Conservation (phyloP, 2,888 invertebrate species). For the Pristionchus maxplancki region DNA sequence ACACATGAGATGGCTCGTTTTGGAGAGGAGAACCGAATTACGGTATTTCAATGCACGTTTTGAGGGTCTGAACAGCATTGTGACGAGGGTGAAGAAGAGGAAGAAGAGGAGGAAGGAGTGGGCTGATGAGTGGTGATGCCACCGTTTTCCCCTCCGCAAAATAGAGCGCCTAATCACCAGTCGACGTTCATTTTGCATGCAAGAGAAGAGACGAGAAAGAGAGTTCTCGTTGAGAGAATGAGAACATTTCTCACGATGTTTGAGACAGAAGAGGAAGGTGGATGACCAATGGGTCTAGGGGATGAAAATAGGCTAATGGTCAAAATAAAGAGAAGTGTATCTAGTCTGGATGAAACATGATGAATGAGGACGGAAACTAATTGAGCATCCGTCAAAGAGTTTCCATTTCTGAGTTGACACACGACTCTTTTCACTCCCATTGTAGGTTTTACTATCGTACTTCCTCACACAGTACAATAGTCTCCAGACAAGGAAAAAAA, state of each 20-base stretch:
- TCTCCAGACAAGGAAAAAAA: background rate
- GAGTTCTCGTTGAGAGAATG: background rate
- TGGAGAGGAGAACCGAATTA: background rate
- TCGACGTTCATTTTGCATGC: background rate
- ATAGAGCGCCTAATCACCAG: background rate
- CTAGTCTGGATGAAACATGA: constrained; percentile 2
- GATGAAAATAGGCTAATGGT: background rate
- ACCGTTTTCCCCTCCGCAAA: background rate
- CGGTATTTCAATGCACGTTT: background rate
- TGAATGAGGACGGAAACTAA: background rate
- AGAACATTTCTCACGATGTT: background rate
- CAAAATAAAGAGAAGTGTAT: background rate
- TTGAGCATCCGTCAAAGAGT: background rate
- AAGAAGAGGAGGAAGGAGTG: background rate
- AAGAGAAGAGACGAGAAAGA: background rate
- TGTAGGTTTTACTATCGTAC: background rate
- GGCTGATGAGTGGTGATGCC: background rate
- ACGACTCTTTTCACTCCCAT: background rate
- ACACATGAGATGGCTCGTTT: background rate
- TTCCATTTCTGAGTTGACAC: background rate
- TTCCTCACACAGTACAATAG: background rate
- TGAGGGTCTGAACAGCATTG: background rate
- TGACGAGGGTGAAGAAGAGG: background rate
- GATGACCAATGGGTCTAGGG: background rate
- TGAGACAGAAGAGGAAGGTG: background rate